Conservation (phyloP, 1,140 invertebrate genomes). For the Drosophila quadrilineata region DNA sequence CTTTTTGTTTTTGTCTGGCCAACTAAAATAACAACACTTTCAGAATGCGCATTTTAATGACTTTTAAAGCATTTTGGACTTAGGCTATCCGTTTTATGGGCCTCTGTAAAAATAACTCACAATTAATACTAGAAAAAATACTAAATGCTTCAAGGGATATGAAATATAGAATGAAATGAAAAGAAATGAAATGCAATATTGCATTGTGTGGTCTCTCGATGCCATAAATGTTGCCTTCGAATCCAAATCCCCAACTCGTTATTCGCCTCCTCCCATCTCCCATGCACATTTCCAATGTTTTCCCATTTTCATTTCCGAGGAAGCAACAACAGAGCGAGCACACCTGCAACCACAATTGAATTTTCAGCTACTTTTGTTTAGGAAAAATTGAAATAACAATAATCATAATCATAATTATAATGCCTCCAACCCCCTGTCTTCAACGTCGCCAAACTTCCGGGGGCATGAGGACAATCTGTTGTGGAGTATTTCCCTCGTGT, state of each 20-base stretch:
- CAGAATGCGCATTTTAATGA: constrained; percentile 46
- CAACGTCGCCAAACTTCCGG: constrained; percentile 70
- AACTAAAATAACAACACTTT: constrained; percentile 74
- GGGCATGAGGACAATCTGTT: constrained; percentile 38
- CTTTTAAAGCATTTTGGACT: constrained; percentile 47
- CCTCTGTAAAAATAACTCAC: constrained; percentile 43
- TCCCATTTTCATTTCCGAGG: constrained; percentile 23
- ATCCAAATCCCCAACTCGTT: background rate
- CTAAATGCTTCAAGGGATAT: too few relatives aligned
- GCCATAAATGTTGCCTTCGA: too few relatives aligned
- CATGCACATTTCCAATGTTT: constrained; percentile 16
- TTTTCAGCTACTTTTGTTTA: constrained; percentile 21
- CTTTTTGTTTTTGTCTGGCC: constrained; percentile 36
- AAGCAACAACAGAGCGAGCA: constrained; percentile 26
- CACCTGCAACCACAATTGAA: constrained; percentile 48
- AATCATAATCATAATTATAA: constrained; percentile 47
- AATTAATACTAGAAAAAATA: constrained; percentile 33
- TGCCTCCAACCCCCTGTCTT: background rate
- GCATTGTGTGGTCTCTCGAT: background rate
- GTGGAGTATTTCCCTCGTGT: background rate
- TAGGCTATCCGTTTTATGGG: constrained; percentile 37
- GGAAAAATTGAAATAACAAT: constrained; percentile 40
- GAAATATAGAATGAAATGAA: too few relatives aligned
- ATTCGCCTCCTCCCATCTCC: background rate
- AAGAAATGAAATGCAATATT: too few relatives aligned